Evolutionary conservation across 2,888 invertebrate species (phyloP), one percentile per base, ranked within the genome.

Genomic region (Cephalotes varians): DNA sequence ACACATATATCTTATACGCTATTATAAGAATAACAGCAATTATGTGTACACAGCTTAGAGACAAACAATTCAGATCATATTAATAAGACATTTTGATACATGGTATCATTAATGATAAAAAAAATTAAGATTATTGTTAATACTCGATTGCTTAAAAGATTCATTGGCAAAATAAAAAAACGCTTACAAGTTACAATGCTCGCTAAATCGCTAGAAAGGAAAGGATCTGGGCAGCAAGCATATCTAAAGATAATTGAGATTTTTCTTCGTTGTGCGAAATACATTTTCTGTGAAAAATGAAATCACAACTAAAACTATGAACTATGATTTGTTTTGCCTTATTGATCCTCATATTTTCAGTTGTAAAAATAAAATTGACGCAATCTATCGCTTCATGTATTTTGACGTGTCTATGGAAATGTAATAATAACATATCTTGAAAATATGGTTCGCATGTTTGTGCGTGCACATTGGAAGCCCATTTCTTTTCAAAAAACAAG

Each of bases 381-480:
- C 49, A 49, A 51, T 82, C 34, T 25, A 49, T 37, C 10, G 7
- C 12, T 28, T 4, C 37, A 51, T 47, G 47, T 37, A 76, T 40
- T 60, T 60, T 73, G 31, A 60, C 47, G 21, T 60, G 60, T 64
- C n/a, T n/a, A n/a, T n/a, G n/a, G n/a, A n/a, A n/a, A n/a, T n/a
- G n/a, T n/a, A n/a, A n/a, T n/a, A n/a, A n/a, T n/a, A n/a, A 12
- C 12, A 25, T 56, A 31, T 64, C 76, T 73, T 81, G 65, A 25
- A 87, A 69, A 82, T 76, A 80, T 79, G 60, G 79, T 80, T 69
- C 81, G 15, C n/a, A n/a, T 54, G n/a, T 69, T 51, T 69, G n/a
- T 58, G n/a, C 56, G 34, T 73, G 82, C 81, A 74, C 83, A 83
- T 67, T 85, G 90, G 91, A 89, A 90, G 89, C 90, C 91, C 87